Evolutionary conservation across 2,113 vertebrate genomes (phyloP), one percentile per base, ranked within the genome.

Genomic region (Forbesichthys agassizii): DNA sequence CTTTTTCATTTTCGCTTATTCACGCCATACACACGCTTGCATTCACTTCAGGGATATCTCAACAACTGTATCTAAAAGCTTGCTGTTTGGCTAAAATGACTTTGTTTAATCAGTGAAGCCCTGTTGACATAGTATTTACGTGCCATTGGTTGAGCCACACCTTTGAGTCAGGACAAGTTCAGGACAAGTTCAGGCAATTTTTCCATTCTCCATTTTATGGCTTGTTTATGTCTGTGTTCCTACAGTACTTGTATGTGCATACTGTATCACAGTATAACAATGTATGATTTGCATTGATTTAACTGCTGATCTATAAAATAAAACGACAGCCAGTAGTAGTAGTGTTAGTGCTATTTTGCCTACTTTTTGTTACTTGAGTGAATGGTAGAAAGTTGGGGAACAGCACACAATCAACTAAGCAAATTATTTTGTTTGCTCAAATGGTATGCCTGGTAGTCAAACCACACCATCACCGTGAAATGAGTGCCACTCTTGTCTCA

Each of bases 401-500:
- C 27, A 63, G 7, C 54, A 62, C 55, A 68, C 33, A 16, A 49
- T 66, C 36, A 48, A 13, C 20, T 65, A 13, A 71, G 36, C 60
- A 20, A 16, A 48, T 74, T 66, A 66, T 47, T 58, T 48, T 64
- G 72, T 78, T 66, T 59, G 49, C 73, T 68, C 46, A 58, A 55
- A 53, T 47, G 61, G 53, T 27, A 78, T 60, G 12, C 67, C 49
- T 47, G 3, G 27, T 20, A 9, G 18, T 10, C 9, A 58, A 58
- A 3, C 3, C 33, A 1, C 27, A 27, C 36, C 36, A 5, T 5
- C 36, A 12, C 10, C 51, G 53, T 48, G 33, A 53, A 59, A 82
- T 80, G 61, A 88, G 79, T 52, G 64, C 68, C 51, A 47, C 74
- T 49, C 61, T 84, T 84, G 75, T 86, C 66, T 74, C 48, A 53